Base-by-base conservation (phyloP, 2,797 vertebrate species). In the Nannoperca obscura region DNA sequence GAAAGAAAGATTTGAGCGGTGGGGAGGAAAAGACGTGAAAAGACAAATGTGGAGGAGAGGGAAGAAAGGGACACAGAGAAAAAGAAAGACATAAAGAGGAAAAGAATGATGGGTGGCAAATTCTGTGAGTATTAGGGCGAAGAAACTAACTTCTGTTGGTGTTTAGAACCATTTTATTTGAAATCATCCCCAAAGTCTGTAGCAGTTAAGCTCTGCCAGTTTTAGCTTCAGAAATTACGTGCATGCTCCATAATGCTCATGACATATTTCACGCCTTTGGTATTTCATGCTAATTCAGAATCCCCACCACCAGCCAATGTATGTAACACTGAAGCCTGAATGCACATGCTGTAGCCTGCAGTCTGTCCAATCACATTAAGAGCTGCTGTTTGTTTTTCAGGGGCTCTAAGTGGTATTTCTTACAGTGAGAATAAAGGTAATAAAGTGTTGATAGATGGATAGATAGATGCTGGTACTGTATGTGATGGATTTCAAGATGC, bases 211-310 rank as follows among this genome's bases (percentile, higher is more conserved):
- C 59, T 32, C 52, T 60, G 50, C 40, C 14, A 2, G 44, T 53
- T 83, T 64, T n/a, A 58, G 22, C 44, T 60, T 34, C 24, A 34
- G 71, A 62, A 72, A 1, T 62, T 15, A 64, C 8, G 5, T 61
- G n/a, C 17, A 66, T 9, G 40, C 47, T 73, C 24, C 15, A 12
- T 32, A 49, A 42, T 76, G 72, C 22, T 47, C 30, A 4, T 44
- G n/a, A 76, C 68, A 42, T 24, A 59, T 73, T 68, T 79, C 60
- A 63, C 20, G 19, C 34, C 36, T 61, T 73, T 61, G 17, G 46
- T 30, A 60, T 30, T 76, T 64, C 27, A 32, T 34, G 44, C 40
- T 15, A 50, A 54, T 30, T 40, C 10, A 42, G 13, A 20, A 14
- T 46, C n/a, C 49, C 40, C 68, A 34, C 24, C 38, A 17, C 19